These are phyloP conservation scores for Anthrax anthrax DNA, from an alignment of 2,888 invertebrate species.

Conservation along the genomic window DNA sequence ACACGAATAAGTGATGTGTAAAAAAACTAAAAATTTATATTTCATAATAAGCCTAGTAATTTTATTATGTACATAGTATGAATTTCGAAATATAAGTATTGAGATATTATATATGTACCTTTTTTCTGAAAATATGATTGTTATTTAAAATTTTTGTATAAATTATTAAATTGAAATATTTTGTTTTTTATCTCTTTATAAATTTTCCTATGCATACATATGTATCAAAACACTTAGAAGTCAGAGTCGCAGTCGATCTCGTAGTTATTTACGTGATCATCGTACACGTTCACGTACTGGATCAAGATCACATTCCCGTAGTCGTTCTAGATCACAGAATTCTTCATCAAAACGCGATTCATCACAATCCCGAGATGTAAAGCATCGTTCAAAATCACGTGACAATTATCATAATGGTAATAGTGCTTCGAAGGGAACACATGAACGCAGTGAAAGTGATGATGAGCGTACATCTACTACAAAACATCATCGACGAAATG, in stretches of 20 bases:
- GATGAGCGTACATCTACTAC: neutral
- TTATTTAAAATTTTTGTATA: no score
- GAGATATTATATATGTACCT: no score
- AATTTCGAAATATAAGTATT: no score
- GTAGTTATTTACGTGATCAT: slow-evolving; percentile 45
- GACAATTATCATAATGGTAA: slow-evolving; percentile 7
- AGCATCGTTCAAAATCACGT: slow-evolving; percentile 1
- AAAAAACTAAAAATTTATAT: no score
- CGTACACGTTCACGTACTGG: slow-evolving; percentile 33
- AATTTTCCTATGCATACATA: no score
- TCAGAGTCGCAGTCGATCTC: slow-evolving; percentile 46
- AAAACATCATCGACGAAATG: neutral
- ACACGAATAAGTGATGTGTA: no score
- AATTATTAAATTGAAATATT: no score
- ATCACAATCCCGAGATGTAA: neutral
- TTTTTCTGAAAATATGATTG: no score
- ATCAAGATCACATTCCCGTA: slow-evolving; percentile 34
- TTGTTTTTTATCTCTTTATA: neutral
- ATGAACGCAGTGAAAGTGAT: slow-evolving; percentile 1
- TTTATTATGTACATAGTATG: no score
- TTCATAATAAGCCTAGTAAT: no score
- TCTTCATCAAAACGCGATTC: slow-evolving; percentile 33
- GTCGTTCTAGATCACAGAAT: slow-evolving; percentile 13
- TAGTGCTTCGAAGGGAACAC: neutral
- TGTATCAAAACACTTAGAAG: slow-evolving; percentile 10